These are phyloP conservation scores for Coccyzus lansbergi DNA, from an alignment of 2,797 vertebrate species.

Conservation along the genomic window DNA sequence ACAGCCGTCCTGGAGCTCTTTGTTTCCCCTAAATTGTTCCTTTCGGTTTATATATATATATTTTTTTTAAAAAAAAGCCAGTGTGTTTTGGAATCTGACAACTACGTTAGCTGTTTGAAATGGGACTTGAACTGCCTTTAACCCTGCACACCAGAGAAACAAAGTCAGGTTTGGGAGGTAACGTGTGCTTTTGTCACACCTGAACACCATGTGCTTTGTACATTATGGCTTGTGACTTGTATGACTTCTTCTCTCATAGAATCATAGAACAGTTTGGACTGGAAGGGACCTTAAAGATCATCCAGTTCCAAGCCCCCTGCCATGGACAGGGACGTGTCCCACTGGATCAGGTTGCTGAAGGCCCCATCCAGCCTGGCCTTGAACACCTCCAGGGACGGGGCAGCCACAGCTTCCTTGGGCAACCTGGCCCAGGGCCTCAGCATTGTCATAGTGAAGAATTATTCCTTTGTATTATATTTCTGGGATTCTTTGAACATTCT, in stretches of 20 bases:
- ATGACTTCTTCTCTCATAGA: too few relatives aligned
- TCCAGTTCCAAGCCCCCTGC: too few relatives aligned
- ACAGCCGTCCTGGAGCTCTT: background rate
- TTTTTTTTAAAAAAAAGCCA: background rate
- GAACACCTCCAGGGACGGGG: too few relatives aligned
- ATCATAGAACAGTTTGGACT: too few relatives aligned
- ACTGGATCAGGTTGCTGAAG: too few relatives aligned
- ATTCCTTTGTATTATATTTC: background rate
- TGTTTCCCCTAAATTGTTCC: background rate
- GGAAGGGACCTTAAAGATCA: too few relatives aligned
- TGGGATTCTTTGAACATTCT: background rate
- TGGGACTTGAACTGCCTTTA: background rate
- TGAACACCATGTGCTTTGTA: fast-evolving
- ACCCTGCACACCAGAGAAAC: background rate
- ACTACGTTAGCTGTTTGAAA: background rate
- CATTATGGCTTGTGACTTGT: background rate
- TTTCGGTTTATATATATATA: too few relatives aligned
- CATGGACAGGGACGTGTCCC: too few relatives aligned
- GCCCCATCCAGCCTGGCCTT: too few relatives aligned
- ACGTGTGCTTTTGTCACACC: fast-evolving
- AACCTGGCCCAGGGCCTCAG: too few relatives aligned
- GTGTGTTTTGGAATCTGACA: background rate
- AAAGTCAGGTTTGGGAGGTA: background rate
- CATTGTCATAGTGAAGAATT: too few relatives aligned
- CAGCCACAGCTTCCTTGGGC: too few relatives aligned